These are phyloP conservation scores for Proterorhinus semilunaris DNA, from an alignment of 2,113 vertebrate genomes.

Conservation along the genomic window DNA sequence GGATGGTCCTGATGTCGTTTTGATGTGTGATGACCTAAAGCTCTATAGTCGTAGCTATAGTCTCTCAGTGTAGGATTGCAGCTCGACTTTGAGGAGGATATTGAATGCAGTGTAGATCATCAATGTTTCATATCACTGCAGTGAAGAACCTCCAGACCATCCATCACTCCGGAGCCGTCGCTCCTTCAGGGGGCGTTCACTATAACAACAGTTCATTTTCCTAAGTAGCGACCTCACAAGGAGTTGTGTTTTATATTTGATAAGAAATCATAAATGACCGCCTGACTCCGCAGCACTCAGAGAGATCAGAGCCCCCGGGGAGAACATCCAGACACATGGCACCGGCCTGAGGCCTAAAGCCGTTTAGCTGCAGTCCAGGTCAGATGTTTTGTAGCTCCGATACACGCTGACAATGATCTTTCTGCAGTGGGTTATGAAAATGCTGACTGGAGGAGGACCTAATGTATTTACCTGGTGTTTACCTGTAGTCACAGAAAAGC, in stretches of 20 bases:
- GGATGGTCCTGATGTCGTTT: no score
- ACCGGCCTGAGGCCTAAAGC: not conserved
- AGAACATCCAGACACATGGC: not conserved
- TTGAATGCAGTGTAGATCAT: not conserved
- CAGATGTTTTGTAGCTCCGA: no score
- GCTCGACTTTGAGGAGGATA: not conserved
- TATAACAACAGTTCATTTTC: constrained; percentile 65
- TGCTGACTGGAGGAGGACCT: no score
- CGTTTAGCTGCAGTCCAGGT: no score
- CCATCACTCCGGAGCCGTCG: constrained; percentile 20
- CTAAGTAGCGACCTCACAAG: constrained; percentile 55
- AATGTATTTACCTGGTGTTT: no score
- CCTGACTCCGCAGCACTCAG: constrained; percentile 20
- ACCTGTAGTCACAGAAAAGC: no score
- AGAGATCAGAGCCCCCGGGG: constrained; percentile 25
- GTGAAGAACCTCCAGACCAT: not conserved
- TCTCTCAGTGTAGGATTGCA: not conserved
- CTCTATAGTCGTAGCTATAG: no score
- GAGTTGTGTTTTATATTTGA: constrained; percentile 42
- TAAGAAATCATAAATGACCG: constrained; percentile 54
- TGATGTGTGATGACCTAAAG: no score
- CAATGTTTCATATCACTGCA: not conserved
- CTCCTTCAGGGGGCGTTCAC: constrained; percentile 19
- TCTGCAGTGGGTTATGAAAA: no score
- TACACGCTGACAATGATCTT: no score